These are phyloP conservation scores for Catostomus latipinnis DNA, from an alignment of 2,797 vertebrate genomes.

Conservation along the genomic window DNA sequence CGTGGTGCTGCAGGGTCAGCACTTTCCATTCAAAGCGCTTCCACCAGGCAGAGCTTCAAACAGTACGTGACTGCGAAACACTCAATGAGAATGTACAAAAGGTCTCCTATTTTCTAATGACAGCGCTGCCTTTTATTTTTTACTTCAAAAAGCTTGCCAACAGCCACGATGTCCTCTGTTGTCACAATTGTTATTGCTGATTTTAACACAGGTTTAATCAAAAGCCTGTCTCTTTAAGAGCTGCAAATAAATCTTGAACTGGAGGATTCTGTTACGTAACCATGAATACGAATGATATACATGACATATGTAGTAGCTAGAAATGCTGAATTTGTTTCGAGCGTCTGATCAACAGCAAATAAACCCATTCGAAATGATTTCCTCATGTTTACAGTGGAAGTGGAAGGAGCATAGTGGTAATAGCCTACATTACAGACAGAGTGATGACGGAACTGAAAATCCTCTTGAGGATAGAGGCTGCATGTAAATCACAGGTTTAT, in stretches of 20 bases:
- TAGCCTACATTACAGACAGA: too few relatives aligned
- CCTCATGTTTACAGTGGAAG: not conserved
- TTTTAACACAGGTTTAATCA: too few relatives aligned
- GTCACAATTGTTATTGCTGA: too few relatives aligned
- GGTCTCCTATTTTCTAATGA: not conserved
- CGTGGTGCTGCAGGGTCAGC: slow-evolving; percentile 74
- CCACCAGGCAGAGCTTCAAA: not conserved
- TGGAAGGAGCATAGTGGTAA: not conserved
- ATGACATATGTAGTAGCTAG: not conserved
- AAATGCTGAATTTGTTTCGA: not conserved
- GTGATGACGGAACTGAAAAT: not conserved
- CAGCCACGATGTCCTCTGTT: not conserved
- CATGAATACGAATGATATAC: not conserved
- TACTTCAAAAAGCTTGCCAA: slow-evolving; percentile 9
- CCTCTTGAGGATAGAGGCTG: not conserved
- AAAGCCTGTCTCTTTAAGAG: slow-evolving; percentile 56
- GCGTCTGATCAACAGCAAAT: too few relatives aligned
- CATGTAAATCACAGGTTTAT: not conserved
- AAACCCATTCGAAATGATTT: not conserved
- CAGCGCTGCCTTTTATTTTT: not conserved
- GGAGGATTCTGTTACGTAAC: not conserved
- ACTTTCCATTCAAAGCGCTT: slow-evolving; percentile 40
- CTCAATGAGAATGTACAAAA: slow-evolving; percentile 22
- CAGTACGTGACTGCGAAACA: not conserved
- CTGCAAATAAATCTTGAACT: not conserved